Evolutionary conservation across 1,140 invertebrate genomes (phyloP).

Genomic region (Teleopsis dalmanni): DNA sequence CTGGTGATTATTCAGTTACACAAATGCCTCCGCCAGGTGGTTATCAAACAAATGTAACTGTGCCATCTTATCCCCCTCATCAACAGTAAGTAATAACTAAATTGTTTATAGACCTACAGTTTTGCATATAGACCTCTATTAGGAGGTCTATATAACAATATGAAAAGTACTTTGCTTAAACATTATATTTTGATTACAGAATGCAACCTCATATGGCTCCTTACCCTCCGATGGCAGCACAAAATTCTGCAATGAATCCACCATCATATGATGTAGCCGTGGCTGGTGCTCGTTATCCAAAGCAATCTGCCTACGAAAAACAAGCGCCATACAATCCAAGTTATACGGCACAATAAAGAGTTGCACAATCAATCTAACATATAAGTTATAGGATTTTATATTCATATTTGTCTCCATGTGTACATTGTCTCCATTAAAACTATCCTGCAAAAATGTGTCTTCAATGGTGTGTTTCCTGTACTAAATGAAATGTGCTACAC

Average conservation of each 20-base stretch:
- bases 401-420: no score
- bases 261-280: slow-evolving; percentile 34
- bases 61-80: slow-evolving; percentile 27
- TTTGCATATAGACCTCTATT: slow-evolving; percentile 16
- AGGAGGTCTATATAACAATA: slow-evolving; percentile 4
- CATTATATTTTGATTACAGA: background rate
- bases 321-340: slow-evolving; percentile 37
- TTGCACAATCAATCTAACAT: no score
- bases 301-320: slow-evolving; percentile 29
- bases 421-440: no score
- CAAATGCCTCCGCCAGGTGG: slow-evolving; percentile 21
- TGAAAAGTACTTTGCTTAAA: background rate
- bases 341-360: slow-evolving; percentile 21
- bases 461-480: no score
- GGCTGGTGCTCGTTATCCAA: slow-evolving; percentile 12
- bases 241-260: slow-evolving; percentile 25
- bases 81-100: slow-evolving; percentile 20
- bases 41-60: slow-evolving; percentile 26
- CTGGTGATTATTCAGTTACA: slow-evolving; percentile 33
- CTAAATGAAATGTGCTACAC: no score
- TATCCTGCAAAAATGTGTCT: no score
- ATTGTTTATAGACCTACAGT: background rate
- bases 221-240: slow-evolving; percentile 12
- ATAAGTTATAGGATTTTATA: no score
- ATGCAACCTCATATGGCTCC: slow-evolving; percentile 6